Percentiles rank a stretch among this genome's conserved stretches.
Conservation (phyloP, 2,888 invertebrate genomes). For the Cerastis leucographa region DNA sequence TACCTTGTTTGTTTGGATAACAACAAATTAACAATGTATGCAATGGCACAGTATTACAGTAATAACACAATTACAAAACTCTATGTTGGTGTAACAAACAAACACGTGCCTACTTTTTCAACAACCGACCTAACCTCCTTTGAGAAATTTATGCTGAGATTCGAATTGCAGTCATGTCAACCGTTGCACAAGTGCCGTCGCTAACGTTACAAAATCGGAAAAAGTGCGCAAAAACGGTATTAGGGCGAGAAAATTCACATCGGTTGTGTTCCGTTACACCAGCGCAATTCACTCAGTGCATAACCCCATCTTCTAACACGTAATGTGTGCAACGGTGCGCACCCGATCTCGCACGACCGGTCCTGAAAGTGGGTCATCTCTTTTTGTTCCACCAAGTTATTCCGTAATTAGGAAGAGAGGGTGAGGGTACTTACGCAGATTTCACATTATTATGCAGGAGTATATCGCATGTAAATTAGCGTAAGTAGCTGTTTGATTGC, state of each 20-base stretch:
- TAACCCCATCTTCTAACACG: constrained; percentile 89
- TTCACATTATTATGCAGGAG: constrained; percentile 71
- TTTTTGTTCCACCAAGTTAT: constrained; percentile 90
- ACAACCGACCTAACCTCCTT: constrained; percentile 59
- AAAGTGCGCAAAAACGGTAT: constrained; percentile 86
- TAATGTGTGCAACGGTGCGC: constrained; percentile 89
- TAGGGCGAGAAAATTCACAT: constrained; percentile 90
- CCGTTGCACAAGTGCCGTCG: constrained; percentile 82
- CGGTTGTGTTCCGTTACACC: constrained; percentile 85
- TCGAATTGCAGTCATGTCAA: constrained; percentile 73
- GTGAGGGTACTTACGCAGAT: constrained; percentile 66
- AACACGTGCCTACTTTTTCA: constrained; percentile 60
- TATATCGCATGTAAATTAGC: constrained; percentile 73
- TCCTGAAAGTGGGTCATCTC: constrained; percentile 90
- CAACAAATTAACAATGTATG: constrained; percentile 3
- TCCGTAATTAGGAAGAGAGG: constrained; percentile 89
- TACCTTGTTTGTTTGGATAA: constrained; percentile 4
- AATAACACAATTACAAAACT: constrained; percentile 48
- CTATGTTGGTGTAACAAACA: constrained; percentile 40
- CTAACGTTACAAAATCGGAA: constrained; percentile 83
- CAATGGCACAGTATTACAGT: constrained; percentile 34
- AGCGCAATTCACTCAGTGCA: constrained; percentile 82
- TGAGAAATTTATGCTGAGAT: constrained; percentile 62
- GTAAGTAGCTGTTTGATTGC: constrained; percentile 65
- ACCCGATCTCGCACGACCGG: constrained; percentile 90